Evolutionary conservation across 2,888 invertebrate genomes (phyloP).

Genomic region (Carpatolechia fugitivella): DNA sequence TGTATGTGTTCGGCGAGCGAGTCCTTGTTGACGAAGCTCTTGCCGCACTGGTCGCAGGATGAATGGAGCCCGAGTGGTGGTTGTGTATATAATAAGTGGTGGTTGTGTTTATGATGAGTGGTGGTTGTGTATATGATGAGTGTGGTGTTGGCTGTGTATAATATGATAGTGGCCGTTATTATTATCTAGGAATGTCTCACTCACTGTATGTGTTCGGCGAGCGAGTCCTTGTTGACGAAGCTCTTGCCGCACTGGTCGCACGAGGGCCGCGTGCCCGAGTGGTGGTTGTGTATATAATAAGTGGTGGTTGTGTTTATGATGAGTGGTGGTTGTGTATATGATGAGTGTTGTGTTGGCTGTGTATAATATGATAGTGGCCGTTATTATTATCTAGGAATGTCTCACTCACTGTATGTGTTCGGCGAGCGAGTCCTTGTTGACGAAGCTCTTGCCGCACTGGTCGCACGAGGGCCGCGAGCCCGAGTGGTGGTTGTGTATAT

Average conservation of each 20-base stretch:
- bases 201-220: conserved; percentile 63
- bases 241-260: conserved; percentile 67
- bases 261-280: conserved; percentile 56
- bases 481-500: conserved; percentile 65
- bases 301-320: no score
- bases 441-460: conserved; percentile 64
- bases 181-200: no score
- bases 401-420: conserved; percentile 68
- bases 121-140: no score
- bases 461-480: conserved; percentile 61
- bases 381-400: no score
- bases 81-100: conserved; percentile 68
- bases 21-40: conserved; percentile 66
- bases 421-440: conserved; percentile 64
- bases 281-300: conserved; percentile 67
- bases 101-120: no score
- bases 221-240: conserved; percentile 66
- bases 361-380: no score
- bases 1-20: conserved; percentile 61
- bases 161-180: no score
- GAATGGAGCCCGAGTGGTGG: conserved; percentile 60
- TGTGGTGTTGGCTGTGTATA: no score
- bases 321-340: no score
- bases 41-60: conserved; percentile 62
- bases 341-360: no score